Conservation (phyloP, 2,888 invertebrate genomes). For the Pammene aurita region DNA sequence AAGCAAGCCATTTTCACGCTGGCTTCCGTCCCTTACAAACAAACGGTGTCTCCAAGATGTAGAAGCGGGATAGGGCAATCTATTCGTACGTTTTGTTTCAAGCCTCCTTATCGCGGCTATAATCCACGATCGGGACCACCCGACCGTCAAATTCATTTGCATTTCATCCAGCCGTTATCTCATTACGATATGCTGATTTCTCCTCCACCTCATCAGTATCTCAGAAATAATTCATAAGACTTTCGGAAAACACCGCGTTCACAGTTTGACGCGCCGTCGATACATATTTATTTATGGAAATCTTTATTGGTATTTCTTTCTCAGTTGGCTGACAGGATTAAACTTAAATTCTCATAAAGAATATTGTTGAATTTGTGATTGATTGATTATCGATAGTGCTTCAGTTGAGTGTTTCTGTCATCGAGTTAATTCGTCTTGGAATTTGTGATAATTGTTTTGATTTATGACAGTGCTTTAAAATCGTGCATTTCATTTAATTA, state of each 20-base stretch:
- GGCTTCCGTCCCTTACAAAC: conserved; percentile 24
- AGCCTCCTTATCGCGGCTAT: neutral
- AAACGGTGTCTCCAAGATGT: neutral
- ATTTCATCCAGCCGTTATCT: conserved; percentile 69
- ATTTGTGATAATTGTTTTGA: neutral
- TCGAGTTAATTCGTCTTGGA: conserved; percentile 1
- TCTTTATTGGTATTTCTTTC: conserved; percentile 48
- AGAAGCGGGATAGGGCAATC: conserved; percentile 23
- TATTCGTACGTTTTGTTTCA: conserved; percentile 29
- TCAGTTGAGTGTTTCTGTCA: conserved; percentile 14
- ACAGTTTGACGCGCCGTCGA: conserved; percentile 43
- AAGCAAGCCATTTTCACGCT: conserved; percentile 3
- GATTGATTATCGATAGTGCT: conserved; percentile 27
- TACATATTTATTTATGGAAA: conserved; percentile 56
- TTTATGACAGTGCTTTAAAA: neutral
- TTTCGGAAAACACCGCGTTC: conserved; percentile 49
- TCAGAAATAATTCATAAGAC: conserved; percentile 61
- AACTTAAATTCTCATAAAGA: conserved; percentile 27
- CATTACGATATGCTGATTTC: conserved; percentile 67
- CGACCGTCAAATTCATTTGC: conserved; percentile 69
- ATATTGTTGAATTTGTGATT: conserved; percentile 21
- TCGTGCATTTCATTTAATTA: neutral
- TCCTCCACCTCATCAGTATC: conserved; percentile 51
- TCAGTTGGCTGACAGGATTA: conserved; percentile 23
- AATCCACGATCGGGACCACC: conserved; percentile 41